phyloP scores from a whole-genome alignment of 1,140 invertebrate species.

The Cardiocondyla obscurior region DNA sequence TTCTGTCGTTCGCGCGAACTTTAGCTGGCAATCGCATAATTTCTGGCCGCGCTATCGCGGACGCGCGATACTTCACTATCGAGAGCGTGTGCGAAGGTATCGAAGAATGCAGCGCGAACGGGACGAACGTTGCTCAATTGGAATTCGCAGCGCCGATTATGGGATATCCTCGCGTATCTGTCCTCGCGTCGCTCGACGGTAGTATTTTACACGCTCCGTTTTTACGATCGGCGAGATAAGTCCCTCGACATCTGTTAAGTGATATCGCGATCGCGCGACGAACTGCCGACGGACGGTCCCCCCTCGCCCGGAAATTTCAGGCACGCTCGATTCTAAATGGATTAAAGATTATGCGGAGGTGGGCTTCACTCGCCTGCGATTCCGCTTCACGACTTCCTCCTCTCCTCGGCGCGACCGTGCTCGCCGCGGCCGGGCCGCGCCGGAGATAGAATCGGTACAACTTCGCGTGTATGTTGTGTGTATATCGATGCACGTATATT shows the following conservation, averaged over 20 bases:
- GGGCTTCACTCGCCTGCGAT: conserved; percentile 55
- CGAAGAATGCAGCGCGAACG: neutral
- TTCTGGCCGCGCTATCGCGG: conserved; percentile 39
- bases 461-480: conserved; percentile 41
- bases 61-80: conserved; percentile 44
- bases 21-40: conserved; percentile 59
- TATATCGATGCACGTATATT: conserved; percentile 54
- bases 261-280: neutral
- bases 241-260: neutral
- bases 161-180: neutral
- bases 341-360: conserved; percentile 14
- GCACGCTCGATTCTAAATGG: neutral
- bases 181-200: neutral
- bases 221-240: neutral
- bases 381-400: conserved; percentile 46
- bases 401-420: conserved; percentile 15
- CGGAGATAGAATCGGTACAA: conserved; percentile 68
- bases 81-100: conserved; percentile 8
- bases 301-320: neutral
- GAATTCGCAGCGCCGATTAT: conserved; percentile 19
- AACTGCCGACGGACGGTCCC: neutral
- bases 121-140: conserved; percentile 34
- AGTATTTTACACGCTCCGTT: conserved; percentile 1
- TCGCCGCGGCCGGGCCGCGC: conserved; percentile 49
- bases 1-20: conserved; percentile 45